Conservation (phyloP, 2,113 vertebrate species). For the Clarias gariepinus region DNA sequence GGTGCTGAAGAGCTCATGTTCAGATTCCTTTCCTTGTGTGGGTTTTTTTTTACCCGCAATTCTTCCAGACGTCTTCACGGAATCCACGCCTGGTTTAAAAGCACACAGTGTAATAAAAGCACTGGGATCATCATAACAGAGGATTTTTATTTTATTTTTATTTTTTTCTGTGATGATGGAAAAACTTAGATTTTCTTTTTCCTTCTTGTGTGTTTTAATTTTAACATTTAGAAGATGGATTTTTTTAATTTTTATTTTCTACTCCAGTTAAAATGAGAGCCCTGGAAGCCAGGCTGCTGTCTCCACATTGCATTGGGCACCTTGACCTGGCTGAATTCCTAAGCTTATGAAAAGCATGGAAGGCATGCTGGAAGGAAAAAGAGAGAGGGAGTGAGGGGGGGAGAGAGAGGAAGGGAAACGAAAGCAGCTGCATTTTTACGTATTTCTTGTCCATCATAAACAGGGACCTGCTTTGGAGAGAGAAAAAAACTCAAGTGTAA, state of each 20-base stretch:
- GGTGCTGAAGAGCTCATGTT: neutral
- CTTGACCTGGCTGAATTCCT: conserved; percentile 36
- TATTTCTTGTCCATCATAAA: no score
- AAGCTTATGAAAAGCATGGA: conserved; percentile 10
- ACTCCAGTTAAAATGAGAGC: neutral
- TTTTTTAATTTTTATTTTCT: no score
- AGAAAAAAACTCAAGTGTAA: no score
- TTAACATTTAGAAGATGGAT: neutral
- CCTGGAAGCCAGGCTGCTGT: neutral
- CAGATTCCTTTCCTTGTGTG: conserved; percentile 22
- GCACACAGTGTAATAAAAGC: neutral
- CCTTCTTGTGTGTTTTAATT: neutral
- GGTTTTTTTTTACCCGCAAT: neutral
- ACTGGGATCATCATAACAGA: no score
- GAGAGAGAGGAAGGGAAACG: no score
- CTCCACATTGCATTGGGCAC: neutral
- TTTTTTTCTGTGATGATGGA: neutral
- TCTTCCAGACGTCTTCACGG: neutral
- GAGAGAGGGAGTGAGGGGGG: neutral
- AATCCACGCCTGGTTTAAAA: neutral
- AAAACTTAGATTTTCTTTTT: neutral
- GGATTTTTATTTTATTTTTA: no score
- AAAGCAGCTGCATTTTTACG: no score
- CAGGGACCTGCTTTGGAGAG: no score
- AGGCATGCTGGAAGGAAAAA: neutral